phyloP scores from a whole-genome alignment of 2,797 vertebrate genomes.

The Neosalanx taihuensis region DNA sequence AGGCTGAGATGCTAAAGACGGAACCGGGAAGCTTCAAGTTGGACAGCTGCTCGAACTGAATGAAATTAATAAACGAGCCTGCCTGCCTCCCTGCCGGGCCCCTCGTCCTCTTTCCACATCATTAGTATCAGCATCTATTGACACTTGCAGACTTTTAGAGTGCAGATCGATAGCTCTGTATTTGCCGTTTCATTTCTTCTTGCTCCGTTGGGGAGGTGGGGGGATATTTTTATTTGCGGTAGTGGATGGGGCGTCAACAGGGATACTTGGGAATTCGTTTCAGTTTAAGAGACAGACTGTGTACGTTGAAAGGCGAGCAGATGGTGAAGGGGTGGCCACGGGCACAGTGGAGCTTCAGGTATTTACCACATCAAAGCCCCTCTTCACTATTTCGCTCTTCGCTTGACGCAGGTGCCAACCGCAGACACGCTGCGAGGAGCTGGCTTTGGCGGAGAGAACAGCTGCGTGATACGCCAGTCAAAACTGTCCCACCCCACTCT shows the following conservation, averaged over 20 bases:
- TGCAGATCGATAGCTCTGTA: constrained; percentile 45
- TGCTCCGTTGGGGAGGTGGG: background rate
- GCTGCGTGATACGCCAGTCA: constrained; percentile 5
- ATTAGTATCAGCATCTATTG: constrained; percentile 46
- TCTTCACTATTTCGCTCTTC: constrained; percentile 40
- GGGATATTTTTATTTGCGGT: background rate
- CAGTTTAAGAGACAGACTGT: constrained; percentile 38
- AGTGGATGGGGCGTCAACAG: constrained; percentile 20
- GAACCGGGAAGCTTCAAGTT: constrained; percentile 1
- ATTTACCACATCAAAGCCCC: constrained; percentile 49
- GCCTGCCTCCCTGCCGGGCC: background rate
- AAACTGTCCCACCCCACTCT: background rate
- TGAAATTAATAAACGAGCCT: constrained; percentile 51
- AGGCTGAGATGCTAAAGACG: constrained; percentile 48
- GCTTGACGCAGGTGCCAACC: constrained; percentile 27
- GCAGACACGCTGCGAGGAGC: constrained; percentile 5
- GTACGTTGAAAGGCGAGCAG: constrained; percentile 31
- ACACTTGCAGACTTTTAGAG: constrained; percentile 34
- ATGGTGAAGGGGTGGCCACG: constrained; percentile 48
- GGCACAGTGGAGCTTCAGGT: constrained; percentile 31
- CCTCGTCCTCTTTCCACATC: constrained; percentile 28
- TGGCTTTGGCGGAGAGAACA: constrained; percentile 9
- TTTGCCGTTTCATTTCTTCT: constrained; percentile 48
- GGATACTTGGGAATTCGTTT: constrained; percentile 41
- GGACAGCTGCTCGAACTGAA: constrained; percentile 36